Evolutionary conservation across 1,140 invertebrate species (phyloP).

Genomic region (Hormaphis cornu): DNA sequence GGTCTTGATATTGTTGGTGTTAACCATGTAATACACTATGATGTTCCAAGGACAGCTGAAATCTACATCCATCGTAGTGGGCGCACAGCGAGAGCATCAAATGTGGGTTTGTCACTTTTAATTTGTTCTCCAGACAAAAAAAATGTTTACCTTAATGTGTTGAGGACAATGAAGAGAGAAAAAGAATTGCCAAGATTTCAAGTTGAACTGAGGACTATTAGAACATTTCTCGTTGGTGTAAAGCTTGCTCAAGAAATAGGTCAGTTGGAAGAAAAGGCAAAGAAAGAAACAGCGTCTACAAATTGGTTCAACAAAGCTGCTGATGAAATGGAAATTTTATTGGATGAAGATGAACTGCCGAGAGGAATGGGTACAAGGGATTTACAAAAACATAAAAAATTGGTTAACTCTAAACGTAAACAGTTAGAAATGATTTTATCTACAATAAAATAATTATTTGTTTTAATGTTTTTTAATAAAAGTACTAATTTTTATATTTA

Average conservation of each 20-base stretch:
- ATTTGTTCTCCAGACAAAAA: conserved; percentile 83
- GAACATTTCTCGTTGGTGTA: conserved; percentile 60
- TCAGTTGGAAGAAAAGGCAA: conserved; percentile 56
- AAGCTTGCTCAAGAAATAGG: conserved; percentile 70
- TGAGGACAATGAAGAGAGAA: conserved; percentile 68
- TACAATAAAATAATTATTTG: not conserved
- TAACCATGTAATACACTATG: conserved; percentile 94
- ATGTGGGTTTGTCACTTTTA: conserved; percentile 82
- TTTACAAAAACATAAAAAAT: conserved; percentile 16
- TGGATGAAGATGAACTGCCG: conserved; percentile 62
- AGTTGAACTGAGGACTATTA: conserved; percentile 57
- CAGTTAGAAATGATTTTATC: conserved; percentile 9
- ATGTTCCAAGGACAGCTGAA: conserved; percentile 89
- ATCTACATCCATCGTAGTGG: conserved; percentile 95
- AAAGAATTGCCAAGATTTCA: conserved; percentile 76
- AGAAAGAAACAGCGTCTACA: conserved; percentile 57
- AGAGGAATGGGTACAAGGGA: conserved; percentile 13
- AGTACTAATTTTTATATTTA: not conserved
- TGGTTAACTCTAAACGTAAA: conserved; percentile 5
- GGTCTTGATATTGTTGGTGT: conserved; percentile 92
- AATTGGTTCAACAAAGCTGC: conserved; percentile 77
- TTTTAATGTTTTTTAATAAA: not conserved
- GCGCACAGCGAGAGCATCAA: conserved; percentile 80
- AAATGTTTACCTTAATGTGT: conserved; percentile 68
- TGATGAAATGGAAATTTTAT: conserved; percentile 75